A percentile compares a stretch with the other conserved stretches of the same genome.
Conservation (phyloP, 1,140 invertebrate genomes). For the Tetraneura akinire region DNA sequence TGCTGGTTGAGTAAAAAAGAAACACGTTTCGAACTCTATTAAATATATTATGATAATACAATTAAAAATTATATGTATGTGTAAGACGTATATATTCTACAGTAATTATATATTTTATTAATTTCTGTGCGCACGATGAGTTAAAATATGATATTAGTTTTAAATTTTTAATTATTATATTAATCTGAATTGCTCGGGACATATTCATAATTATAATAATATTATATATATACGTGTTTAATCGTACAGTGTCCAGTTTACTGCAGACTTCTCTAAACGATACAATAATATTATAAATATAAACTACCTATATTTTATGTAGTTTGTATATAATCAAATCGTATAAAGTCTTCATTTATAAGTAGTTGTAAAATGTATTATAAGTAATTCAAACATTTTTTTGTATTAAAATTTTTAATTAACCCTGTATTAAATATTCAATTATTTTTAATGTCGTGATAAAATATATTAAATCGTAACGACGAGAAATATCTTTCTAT, state of each 20-base stretch:
- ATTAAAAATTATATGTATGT: constrained; percentile 1
- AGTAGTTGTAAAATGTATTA: no score
- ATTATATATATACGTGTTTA: background rate
- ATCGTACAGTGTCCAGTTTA: background rate
- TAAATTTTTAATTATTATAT: constrained; percentile 22
- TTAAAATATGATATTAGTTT: background rate
- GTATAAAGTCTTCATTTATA: no score
- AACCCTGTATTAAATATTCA: no score
- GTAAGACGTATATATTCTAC: background rate
- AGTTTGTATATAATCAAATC: no score
- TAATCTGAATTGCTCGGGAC: background rate
- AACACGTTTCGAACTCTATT: constrained; percentile 13
- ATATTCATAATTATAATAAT: constrained; percentile 12
- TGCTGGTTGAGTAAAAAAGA: background rate
- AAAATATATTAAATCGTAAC: no score
- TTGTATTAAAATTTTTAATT: no score
- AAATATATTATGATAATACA: background rate
- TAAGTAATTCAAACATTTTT: no score
- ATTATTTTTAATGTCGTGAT: no score
- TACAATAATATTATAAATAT: no score
- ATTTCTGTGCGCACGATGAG: background rate
- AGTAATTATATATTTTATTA: constrained; percentile 19
- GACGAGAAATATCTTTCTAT: no score
- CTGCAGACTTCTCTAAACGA: background rate
- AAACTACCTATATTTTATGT: no score